phyloP scores from a whole-genome alignment of 2,888 invertebrate genomes.

The Drosophila antonietae region DNA sequence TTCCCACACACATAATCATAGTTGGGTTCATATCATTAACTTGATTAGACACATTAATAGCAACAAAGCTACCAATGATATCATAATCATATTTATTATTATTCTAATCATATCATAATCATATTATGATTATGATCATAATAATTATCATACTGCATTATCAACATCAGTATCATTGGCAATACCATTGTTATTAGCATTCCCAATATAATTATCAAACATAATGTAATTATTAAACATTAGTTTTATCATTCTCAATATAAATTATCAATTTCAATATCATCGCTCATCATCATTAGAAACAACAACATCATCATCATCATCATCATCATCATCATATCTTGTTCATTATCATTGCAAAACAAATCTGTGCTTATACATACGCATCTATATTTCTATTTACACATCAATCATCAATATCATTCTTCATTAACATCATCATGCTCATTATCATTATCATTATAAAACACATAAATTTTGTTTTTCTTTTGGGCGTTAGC shows the following conservation, averaged over 20 bases:
- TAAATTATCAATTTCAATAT: neutral
- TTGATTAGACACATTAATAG: conserved; percentile 2
- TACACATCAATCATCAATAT: neutral
- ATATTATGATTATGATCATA: neutral
- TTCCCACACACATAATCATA: conserved; percentile 16
- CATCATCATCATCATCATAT: conserved; percentile 13
- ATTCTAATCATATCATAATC: conserved; percentile 5
- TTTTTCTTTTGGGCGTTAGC: conserved; percentile 39
- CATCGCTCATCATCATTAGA: conserved; percentile 18
- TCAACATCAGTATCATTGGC: conserved; percentile 11
- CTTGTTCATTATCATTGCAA: too few relatives aligned
- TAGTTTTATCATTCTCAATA: neutral
- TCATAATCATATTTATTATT: conserved; percentile 9
- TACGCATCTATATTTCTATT: too few relatives aligned
- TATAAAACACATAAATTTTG: conserved; percentile 19
- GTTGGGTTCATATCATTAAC: neutral
- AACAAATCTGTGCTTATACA: neutral
- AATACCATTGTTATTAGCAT: neutral
- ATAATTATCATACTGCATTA: neutral
- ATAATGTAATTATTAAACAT: neutral
- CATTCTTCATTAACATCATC: neutral
- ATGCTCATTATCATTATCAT: conserved; percentile 10
- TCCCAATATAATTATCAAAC: neutral
- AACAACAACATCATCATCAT: neutral
- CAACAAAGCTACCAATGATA: neutral